phyloP scores from a whole-genome alignment of 1,140 invertebrate genomes.

The Drosophila oshimai region DNA sequence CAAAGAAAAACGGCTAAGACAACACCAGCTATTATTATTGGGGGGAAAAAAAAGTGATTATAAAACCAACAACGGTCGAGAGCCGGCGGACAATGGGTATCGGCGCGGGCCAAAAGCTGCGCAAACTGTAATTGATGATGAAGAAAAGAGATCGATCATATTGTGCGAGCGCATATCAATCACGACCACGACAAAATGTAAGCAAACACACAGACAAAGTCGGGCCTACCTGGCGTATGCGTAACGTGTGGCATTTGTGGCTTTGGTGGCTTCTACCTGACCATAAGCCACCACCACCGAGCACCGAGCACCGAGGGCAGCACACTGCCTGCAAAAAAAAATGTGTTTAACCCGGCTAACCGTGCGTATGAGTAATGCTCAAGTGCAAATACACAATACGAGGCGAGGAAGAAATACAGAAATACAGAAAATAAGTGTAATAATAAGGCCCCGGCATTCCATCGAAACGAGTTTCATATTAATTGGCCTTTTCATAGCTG shows the following conservation, averaged over 20 bases:
- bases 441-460: conserved; percentile 61
- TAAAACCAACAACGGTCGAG: conserved; percentile 59
- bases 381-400: conserved; percentile 43
- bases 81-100: conserved; percentile 58
- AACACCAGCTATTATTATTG: conserved; percentile 62
- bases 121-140: conserved; percentile 80
- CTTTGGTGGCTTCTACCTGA: conserved; percentile 44
- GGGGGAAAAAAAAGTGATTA: conserved; percentile 46
- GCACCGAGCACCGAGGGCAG: conserved; percentile 7
- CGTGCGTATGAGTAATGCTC: conserved; percentile 76
- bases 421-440: conserved; percentile 52
- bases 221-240: conserved; percentile 60
- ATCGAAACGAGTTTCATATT: conserved; percentile 78
- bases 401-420: conserved; percentile 34
- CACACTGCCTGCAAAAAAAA: conserved; percentile 42
- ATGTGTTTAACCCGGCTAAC: conserved; percentile 57
- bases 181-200: conserved; percentile 74
- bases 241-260: conserved; percentile 75
- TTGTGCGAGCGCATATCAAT: conserved; percentile 78
- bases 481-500: conserved; percentile 79
- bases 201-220: conserved; percentile 19
- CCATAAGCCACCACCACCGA: conserved; percentile 36
- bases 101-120: conserved; percentile 58
- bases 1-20: conserved; percentile 58
- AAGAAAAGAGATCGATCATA: conserved; percentile 80